phyloP scores from a whole-genome alignment of 23 tunicate genomes.

The Trididemnum nubilum region DNA sequence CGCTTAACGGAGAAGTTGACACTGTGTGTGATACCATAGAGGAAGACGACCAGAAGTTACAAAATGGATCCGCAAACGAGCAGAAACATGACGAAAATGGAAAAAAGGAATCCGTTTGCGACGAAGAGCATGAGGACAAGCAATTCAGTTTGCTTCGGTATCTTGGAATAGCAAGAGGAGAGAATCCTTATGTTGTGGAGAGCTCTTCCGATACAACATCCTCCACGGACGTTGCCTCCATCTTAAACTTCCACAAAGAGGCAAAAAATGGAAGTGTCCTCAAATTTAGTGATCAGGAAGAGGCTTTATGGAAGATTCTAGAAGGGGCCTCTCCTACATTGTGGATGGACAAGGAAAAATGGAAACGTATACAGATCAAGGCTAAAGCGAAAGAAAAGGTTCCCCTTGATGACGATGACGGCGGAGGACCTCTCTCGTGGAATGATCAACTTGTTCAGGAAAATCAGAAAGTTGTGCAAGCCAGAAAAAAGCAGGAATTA shows the following conservation, averaged over 20 bases:
- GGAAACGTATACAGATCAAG: slow-evolving; percentile 31
- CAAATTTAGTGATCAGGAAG: slow-evolving; percentile 32
- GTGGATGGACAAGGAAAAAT: slow-evolving; percentile 62
- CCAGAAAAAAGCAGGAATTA: neutral
- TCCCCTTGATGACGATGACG: neutral
- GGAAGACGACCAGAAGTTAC: too few relatives aligned
- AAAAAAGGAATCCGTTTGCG: neutral
- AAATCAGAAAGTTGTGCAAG: slow-evolving; percentile 33
- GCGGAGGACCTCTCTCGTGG: slow-evolving; percentile 52
- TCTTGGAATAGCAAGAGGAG: slow-evolving; percentile 54
- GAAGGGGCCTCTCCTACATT: slow-evolving; percentile 62
- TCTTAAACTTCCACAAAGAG: slow-evolving; percentile 1
- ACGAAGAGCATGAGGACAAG: slow-evolving; percentile 30
- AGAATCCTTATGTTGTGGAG: slow-evolving; percentile 52
- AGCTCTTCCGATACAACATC: slow-evolving; percentile 38
- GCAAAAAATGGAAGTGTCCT: neutral
- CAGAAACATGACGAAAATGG: too few relatives aligned
- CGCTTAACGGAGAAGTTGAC: too few relatives aligned
- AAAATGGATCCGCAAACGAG: too few relatives aligned
- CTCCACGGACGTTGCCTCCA: slow-evolving; percentile 42
- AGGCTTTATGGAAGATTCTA: slow-evolving; percentile 68
- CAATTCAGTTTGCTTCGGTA: slow-evolving; percentile 58
- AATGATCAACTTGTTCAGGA: slow-evolving; percentile 43
- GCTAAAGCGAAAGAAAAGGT: slow-evolving; percentile 17
- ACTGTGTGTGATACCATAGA: too few relatives aligned